These are phyloP conservation scores for Agapostemon virescens DNA, from an alignment of 2,888 invertebrate genomes.

Conservation along the genomic window DNA sequence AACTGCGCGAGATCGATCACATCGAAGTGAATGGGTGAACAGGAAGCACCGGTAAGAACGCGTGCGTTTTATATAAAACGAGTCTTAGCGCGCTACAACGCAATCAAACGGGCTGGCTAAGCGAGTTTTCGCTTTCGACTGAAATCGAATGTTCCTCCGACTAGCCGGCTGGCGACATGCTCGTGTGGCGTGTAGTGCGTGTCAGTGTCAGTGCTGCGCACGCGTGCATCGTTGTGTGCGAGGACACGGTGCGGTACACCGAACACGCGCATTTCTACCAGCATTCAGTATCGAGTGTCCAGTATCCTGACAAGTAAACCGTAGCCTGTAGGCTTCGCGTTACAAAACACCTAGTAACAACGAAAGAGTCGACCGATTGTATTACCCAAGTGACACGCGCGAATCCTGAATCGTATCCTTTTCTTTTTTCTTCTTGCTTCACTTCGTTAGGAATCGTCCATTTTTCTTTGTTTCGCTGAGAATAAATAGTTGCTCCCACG, in stretches of 20 bases:
- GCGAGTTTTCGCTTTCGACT: conserved; percentile 75
- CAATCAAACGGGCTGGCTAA: conserved; percentile 52
- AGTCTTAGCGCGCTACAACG: conserved; percentile 29
- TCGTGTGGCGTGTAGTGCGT: conserved; percentile 22
- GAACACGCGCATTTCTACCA: conserved; percentile 34
- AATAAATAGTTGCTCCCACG: not conserved
- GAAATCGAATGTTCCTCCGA: conserved; percentile 71
- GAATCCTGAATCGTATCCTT: conserved; percentile 27
- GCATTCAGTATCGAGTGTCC: conserved; percentile 51
- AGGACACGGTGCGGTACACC: conserved; percentile 9
- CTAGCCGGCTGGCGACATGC: conserved; percentile 32
- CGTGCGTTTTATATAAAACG: conserved; percentile 41
- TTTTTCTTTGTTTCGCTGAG: not conserved
- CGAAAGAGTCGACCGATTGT: conserved; percentile 48
- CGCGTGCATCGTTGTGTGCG: conserved; percentile 45
- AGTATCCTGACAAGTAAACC: conserved; percentile 41
- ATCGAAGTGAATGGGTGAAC: not conserved
- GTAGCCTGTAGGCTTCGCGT: conserved; percentile 45
- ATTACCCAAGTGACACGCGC: conserved; percentile 55
- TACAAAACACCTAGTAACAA: conserved; percentile 55
- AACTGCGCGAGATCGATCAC: conserved; percentile 6
- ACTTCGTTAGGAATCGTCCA: not conserved
- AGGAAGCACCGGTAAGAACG: conserved; percentile 22
- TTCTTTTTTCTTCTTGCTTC: conserved; percentile 30
- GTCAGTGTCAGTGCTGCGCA: conserved; percentile 40